These are phyloP conservation scores for Halcyon senegalensis DNA, from an alignment of 2,113 vertebrate genomes.

Conservation along the genomic window DNA sequence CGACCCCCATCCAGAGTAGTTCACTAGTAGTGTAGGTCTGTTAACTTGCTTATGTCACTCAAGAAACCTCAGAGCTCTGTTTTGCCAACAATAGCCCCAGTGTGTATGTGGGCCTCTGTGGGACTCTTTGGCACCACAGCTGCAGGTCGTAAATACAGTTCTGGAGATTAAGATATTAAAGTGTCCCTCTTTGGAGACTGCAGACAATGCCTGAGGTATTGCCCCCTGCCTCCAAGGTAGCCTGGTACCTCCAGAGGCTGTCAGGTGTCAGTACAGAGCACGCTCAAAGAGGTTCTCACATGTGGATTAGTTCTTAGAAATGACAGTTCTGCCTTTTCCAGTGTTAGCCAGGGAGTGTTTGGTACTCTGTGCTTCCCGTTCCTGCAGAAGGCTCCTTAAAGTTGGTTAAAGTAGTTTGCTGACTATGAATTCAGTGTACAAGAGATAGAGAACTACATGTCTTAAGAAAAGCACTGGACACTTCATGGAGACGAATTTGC, in stretches of 20 bases:
- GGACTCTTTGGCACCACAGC: slow-evolving; percentile 54
- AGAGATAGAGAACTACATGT: neutral
- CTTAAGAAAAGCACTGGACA: neutral
- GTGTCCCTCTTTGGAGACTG: neutral
- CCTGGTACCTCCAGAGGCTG: neutral
- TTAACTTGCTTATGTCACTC: neutral
- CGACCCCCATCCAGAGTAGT: neutral
- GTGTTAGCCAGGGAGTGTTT: neutral
- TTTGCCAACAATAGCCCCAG: slow-evolving; percentile 44
- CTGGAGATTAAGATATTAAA: slow-evolving; percentile 30
- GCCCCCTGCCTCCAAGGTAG: neutral
- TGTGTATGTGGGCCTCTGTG: neutral
- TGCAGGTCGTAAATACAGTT: slow-evolving; percentile 45
- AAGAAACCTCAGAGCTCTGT: slow-evolving; percentile 20
- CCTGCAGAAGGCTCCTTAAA: neutral
- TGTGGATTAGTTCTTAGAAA: neutral
- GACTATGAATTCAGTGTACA: neutral
- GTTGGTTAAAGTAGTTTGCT: neutral
- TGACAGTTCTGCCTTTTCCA: neutral
- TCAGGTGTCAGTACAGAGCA: neutral
- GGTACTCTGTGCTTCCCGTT: neutral
- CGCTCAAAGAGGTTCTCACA: neutral
- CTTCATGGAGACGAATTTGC: neutral
- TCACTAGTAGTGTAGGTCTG: neutral
- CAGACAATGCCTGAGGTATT: neutral